phyloP scores from a whole-genome alignment of 2,797 vertebrate genomes.

The Morus bassanus region DNA sequence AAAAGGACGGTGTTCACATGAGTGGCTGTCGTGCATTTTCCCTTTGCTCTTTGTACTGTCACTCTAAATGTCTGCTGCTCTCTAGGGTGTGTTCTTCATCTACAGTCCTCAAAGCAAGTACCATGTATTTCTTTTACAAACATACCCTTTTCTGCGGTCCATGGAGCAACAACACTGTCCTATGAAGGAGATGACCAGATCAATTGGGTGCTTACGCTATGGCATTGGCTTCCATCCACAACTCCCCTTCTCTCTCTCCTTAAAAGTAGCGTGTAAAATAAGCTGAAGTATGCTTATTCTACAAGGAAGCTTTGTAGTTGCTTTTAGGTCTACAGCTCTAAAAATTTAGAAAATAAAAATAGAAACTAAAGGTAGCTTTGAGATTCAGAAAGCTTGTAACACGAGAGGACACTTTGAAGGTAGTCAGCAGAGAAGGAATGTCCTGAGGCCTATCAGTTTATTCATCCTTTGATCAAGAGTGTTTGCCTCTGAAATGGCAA shows the following conservation, averaged over 20 bases:
- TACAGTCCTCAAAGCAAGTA: neutral
- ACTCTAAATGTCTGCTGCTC: neutral
- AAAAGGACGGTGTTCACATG: rapidly evolving
- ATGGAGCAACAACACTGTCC: rapidly evolving
- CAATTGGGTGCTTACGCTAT: rapidly evolving
- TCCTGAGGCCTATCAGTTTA: neutral
- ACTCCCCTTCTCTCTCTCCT: neutral
- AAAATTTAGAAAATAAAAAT: neutral
- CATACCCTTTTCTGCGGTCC: neutral
- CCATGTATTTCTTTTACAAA: neutral
- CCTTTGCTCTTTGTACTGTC: neutral
- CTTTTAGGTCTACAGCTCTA: neutral
- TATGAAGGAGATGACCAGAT: neutral
- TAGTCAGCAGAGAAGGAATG: neutral
- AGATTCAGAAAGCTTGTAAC: neutral
- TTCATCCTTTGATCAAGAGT: slow-evolving; percentile 30
- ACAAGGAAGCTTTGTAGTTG: neutral
- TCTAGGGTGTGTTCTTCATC: neutral
- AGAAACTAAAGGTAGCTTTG: neutral
- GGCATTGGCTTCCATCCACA: neutral
- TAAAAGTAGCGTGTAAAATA: rapidly evolving
- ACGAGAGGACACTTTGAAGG: neutral
- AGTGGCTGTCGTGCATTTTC: neutral
- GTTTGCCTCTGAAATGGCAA: slow-evolving; percentile 43
- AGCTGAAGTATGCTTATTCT: neutral